Conservation (phyloP, 1,140 invertebrate genomes). For the Meloidogyne floridensis region DNA sequence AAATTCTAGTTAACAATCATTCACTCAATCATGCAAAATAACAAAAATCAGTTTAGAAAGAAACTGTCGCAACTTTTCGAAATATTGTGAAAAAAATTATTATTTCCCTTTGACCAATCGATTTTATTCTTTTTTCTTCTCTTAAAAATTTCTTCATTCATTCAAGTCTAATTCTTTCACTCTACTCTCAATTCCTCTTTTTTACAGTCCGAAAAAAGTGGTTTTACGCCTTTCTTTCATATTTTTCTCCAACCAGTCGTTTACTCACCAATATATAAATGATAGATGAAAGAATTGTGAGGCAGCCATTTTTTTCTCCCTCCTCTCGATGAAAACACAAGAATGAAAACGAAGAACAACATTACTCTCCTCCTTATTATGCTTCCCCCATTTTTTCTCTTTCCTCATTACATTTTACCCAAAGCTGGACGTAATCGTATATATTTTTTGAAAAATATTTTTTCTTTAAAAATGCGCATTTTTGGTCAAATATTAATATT, state of each 20-base stretch:
- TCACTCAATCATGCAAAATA: too few species aligned
- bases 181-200: constrained; percentile 6
- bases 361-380: not conserved
- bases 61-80: not conserved
- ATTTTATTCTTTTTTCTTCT: not conserved
- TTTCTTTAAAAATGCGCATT: not conserved
- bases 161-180: not conserved
- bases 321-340: constrained; percentile 7
- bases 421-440: not conserved
- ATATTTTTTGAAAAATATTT: not conserved
- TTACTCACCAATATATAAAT: not conserved
- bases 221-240: not conserved
- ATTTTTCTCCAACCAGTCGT: not conserved
- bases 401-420: not conserved
- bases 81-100: not conserved
- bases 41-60: too few species aligned
- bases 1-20: too few species aligned
- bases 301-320: constrained; percentile 1
- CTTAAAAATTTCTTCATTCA: not conserved
- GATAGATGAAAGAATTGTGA: not conserved
- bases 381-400: not conserved
- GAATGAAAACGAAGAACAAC: constrained; percentile 4
- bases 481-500: not conserved
- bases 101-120: not conserved
- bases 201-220: not conserved